Evolutionary conservation across 2,888 invertebrate genomes (phyloP), one percentile per base, ranked within the genome.

Genomic region (Cynaeus angustus): DNA sequence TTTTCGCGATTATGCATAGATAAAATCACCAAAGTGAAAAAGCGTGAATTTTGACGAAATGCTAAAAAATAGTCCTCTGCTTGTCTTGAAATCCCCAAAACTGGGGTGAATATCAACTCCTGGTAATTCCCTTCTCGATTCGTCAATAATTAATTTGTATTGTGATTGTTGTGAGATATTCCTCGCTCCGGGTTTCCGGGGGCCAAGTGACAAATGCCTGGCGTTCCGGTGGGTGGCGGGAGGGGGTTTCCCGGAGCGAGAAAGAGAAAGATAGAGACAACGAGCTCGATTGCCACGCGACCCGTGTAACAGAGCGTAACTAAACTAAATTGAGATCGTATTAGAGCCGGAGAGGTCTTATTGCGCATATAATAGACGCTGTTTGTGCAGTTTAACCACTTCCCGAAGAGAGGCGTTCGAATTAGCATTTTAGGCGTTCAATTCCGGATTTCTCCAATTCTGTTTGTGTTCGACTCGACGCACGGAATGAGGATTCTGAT

Each of bases 311-410:
- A 86, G 86, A 86, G 85, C 86, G 85, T 82, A 85, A 86, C 86
- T 86, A 86, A 86, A 86, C 85, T 85, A 86, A 86, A 86, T 86
- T 85, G 86, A 86, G 86, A 86, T 85, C 85, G 85, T 85, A 85
- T 86, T 86, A 85, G 85, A 84, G 83, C 80, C 82, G 84, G 83
- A 83, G 84, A 83, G 82, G 84, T 85, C 85, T 85, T 85, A 85
- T 85, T 85, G 85, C 85, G 85, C 85, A 85, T 85, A 85, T 85
- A 85, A 85, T 85, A 85, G 85, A 85, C 84, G 85, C 83, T 85
- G 85, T 85, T 85, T 85, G 85, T 85, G 84, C 85, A 84, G 85
- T 85, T 85, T 85, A 85, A 85, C 85, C 85, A 85, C 85, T 85
- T 85, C 82, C 83, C 82, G 82, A 82, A 81, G 84, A 83, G 73